Conservation (phyloP, 2,888 invertebrate genomes). For the Platycnemis pennipes region DNA sequence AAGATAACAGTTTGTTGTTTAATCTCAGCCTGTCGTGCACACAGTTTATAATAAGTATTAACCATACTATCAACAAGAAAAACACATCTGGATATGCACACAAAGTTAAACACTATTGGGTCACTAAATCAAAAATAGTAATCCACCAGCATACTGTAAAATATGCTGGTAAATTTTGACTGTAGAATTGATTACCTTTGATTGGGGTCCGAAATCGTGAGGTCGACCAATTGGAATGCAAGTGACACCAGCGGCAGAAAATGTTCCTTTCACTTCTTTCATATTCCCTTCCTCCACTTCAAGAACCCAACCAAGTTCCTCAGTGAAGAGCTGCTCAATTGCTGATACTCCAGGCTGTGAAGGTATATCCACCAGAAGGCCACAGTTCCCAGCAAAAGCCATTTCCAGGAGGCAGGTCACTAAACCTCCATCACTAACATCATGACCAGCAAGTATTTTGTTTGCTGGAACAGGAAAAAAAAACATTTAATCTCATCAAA, state of each 20-base stretch:
- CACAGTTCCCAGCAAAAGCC: constrained; percentile 96
- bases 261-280: constrained; percentile 83
- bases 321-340: constrained; percentile 88
- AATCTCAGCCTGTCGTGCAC: too few species aligned
- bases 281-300: constrained; percentile 84
- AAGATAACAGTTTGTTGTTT: too few species aligned
- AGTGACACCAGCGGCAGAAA: constrained; percentile 83
- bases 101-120: too few species aligned
- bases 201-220: constrained; percentile 84
- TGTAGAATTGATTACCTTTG: constrained; percentile 79
- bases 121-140: too few species aligned
- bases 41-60: too few species aligned
- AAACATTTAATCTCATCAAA: too few species aligned
- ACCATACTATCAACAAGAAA: too few species aligned
- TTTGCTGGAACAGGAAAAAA: constrained; percentile 80
- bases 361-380: constrained; percentile 85
- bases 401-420: constrained; percentile 95
- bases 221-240: constrained; percentile 86
- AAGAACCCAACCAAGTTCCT: constrained; percentile 92
- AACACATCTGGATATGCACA: too few species aligned
- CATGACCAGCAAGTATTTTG: constrained; percentile 92
- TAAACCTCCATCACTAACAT: constrained; percentile 97
- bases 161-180: too few species aligned
- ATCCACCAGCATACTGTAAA: too few species aligned
- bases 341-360: constrained; percentile 81